Evolutionary conservation across 2,888 invertebrate species (phyloP), one percentile per base, ranked within the genome.

Genomic region (Bugulina stolonifera): DNA sequence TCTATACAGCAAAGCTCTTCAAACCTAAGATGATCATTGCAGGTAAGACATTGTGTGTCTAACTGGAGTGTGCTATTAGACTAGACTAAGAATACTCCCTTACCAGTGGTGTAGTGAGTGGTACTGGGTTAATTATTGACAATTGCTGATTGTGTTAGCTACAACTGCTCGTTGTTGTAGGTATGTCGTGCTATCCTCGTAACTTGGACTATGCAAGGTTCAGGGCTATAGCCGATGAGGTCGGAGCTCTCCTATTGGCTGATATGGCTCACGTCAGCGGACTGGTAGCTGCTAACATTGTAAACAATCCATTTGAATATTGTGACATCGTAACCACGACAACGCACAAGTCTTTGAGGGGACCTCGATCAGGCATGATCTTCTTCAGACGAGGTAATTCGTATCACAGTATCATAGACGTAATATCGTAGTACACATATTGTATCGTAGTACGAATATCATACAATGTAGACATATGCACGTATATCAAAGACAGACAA

Each of bases 231-330:
- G 52, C 32, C 32, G 89, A 93, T 77, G 82, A 91, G 73, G 90
- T 90, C 76, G 91, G 91, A 52, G 91, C 94, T 0, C 91, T 91
- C 79, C 84, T 95, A 71, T 89, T 94, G 87, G 90, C 92, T 22
- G 95, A 95, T 82, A 95, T 95, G 94, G 92, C 94, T 0, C 94
- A 94, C 81, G 88, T 94, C 71, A 91, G 93, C n/a, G 94, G 94
- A 35, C 86, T 94, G 64, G 91, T 94, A 23, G 91, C 94, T 74
- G 91, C 93, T 78, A 91, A 90, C 87, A 85, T 93, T n/a, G 91
- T 93, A 75, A 91, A 93, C 1, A 91, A 90, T 78, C 94, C 94
- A 0, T 93, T 94, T 80, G 90, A 91, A 79, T 89, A 90, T 83
- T 89, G 91, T 78, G 93, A 95, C 83, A 88, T 95, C 75, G 94